Conservation (phyloP, 2,113 vertebrate genomes). For the Cyrtonyx montezumae region DNA sequence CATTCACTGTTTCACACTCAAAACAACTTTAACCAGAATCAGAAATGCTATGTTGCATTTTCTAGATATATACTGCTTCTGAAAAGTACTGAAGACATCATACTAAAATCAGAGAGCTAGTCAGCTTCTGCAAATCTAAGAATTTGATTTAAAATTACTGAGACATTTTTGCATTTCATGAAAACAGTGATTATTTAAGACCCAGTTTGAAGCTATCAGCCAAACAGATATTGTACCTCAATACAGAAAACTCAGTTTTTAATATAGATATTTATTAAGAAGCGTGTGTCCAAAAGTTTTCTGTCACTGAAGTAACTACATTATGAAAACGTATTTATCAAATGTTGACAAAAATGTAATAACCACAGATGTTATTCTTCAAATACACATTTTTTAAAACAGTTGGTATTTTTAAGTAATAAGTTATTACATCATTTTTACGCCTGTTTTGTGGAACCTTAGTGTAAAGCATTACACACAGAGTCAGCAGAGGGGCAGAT, state of each 20-base stretch:
- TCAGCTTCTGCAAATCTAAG: background rate
- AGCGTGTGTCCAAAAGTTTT: background rate
- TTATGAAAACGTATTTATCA: background rate
- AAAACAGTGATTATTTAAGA: background rate
- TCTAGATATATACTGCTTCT: background rate
- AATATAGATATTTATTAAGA: background rate
- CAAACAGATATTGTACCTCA: background rate
- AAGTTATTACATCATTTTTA: slow-evolving; percentile 28
- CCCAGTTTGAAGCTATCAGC: background rate
- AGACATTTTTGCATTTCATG: background rate
- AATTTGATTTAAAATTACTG: background rate
- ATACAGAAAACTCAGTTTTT: background rate
- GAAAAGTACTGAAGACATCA: background rate
- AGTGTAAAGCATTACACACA: background rate
- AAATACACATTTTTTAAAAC: slow-evolving; percentile 18
- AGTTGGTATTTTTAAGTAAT: slow-evolving; percentile 30
- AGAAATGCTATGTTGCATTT: background rate
- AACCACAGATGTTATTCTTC: slow-evolving; percentile 42
- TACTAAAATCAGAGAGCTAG: background rate
- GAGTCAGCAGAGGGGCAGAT: background rate
- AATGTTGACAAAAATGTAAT: slow-evolving; percentile 6
- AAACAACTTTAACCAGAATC: background rate
- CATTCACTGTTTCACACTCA: background rate
- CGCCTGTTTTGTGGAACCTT: background rate
- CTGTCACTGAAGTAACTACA: background rate